Conservation (phyloP, 2,113 vertebrate genomes). For the Daubentonia madagascariensis region DNA sequence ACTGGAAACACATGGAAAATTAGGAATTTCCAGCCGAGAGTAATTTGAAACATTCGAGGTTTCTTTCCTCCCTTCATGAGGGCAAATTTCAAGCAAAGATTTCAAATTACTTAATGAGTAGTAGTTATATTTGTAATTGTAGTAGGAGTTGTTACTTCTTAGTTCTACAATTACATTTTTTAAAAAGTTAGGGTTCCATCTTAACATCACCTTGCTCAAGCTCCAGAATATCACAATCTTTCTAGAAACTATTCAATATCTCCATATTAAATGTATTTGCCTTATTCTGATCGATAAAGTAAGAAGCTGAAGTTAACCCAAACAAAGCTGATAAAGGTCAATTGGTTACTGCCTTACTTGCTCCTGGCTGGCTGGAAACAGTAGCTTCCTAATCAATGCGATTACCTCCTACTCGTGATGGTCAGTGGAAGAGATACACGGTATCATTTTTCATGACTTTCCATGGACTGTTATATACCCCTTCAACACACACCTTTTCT, state of each 20-base stretch:
- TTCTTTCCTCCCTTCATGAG: background rate
- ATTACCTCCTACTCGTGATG: rapidly evolving
- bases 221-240: background rate
- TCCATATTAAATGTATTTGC: background rate
- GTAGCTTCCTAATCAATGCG: too few relatives aligned
- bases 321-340: background rate
- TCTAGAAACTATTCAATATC: background rate
- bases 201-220: background rate
- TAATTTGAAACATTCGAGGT: conserved; percentile 64
- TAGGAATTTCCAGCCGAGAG: conserved; percentile 54
- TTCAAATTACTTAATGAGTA: background rate
- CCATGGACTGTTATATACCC: rapidly evolving
- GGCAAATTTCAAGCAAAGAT: conserved; percentile 16
- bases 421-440: background rate
- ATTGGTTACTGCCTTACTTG: background rate
- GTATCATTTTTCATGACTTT: background rate
- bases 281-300: background rate
- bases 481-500: background rate
- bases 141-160: background rate
- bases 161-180: background rate
- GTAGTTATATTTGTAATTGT: background rate
- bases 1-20: conserved; percentile 68
- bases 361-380: background rate
- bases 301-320: background rate
- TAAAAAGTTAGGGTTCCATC: background rate